A percentile compares a stretch with the other conserved stretches of the same genome.
Conservation (phyloP, 1,140 invertebrate genomes). For the Drosophila kikkawai region DNA sequence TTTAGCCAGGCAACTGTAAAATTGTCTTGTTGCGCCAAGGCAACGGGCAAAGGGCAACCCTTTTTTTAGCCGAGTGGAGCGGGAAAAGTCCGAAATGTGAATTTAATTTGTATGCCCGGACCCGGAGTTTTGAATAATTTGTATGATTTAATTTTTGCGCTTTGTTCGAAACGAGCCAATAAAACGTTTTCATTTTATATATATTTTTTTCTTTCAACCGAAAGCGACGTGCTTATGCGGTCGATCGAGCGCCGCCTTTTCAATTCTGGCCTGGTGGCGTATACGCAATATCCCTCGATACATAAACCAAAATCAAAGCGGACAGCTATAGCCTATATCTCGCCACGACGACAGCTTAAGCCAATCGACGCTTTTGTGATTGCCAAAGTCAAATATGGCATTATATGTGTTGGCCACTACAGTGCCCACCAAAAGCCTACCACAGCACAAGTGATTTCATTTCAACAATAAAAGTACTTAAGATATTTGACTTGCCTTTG, state of each 20-base stretch:
- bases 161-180: slow-evolving; percentile 64
- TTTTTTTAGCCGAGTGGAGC: slow-evolving; percentile 54
- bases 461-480: slow-evolving; percentile 13
- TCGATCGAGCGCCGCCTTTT: slow-evolving; percentile 41
- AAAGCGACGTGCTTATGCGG: slow-evolving; percentile 64
- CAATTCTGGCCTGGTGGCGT: slow-evolving; percentile 36
- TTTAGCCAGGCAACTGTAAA: slow-evolving; percentile 81
- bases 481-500: slow-evolving; percentile 1
- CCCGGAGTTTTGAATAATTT: slow-evolving; percentile 75
- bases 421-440: slow-evolving; percentile 31
- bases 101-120: slow-evolving; percentile 70
- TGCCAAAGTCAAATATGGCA: slow-evolving; percentile 72
- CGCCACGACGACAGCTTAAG: slow-evolving; percentile 70
- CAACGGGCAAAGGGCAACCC: slow-evolving; percentile 46
- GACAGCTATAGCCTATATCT: slow-evolving; percentile 24
- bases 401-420: slow-evolving; percentile 45
- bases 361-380: slow-evolving; percentile 58
- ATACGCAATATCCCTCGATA: slow-evolving; percentile 54
- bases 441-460: slow-evolving; percentile 25
- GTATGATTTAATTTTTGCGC: slow-evolving; percentile 78
- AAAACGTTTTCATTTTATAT: slow-evolving; percentile 45
- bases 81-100: slow-evolving; percentile 55
- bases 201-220: slow-evolving; percentile 12
- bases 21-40: slow-evolving; percentile 71
- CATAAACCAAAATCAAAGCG: slow-evolving; percentile 55